Evolutionary conservation across 2,797 vertebrate species (phyloP).

Genomic region (Peromyscus nudipes): DNA sequence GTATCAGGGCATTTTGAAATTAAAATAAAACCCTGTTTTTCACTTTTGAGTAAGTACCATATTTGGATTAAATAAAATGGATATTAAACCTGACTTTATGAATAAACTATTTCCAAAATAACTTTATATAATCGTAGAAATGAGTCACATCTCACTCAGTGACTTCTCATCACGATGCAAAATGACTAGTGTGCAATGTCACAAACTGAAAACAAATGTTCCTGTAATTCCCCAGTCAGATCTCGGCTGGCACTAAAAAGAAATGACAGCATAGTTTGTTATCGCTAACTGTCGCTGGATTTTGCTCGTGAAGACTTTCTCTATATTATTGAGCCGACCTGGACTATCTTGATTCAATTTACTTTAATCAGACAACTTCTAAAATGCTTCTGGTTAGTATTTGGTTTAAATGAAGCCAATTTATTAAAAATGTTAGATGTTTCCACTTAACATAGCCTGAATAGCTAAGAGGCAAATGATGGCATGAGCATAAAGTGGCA

Average conservation of each 20-base stretch:
- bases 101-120: conserved; percentile 30
- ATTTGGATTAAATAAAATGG: conserved; percentile 16
- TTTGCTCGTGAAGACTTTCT: conserved; percentile 67
- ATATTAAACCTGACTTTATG: neutral
- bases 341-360: conserved; percentile 80
- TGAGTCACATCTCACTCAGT: neutral
- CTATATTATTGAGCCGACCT: conserved; percentile 68
- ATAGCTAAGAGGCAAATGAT: conserved; percentile 75
- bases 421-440: conserved; percentile 74
- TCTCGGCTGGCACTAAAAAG: conserved; percentile 37
- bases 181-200: neutral
- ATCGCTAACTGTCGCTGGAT: conserved; percentile 27
- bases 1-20: neutral
- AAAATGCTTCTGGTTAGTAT: conserved; percentile 73
- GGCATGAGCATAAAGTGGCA: conserved; percentile 65
- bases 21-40: conserved; percentile 12
- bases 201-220: conserved; percentile 13
- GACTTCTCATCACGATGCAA: conserved; percentile 13
- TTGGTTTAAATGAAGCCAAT: conserved; percentile 77
- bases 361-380: conserved; percentile 75
- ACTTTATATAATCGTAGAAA: conserved; percentile 19
- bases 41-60: neutral
- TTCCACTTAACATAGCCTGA: conserved; percentile 66
- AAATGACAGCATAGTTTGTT: conserved; percentile 72
- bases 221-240: conserved; percentile 34